Conservation (phyloP, 2,888 invertebrate genomes). For the Baronia brevicornis region DNA sequence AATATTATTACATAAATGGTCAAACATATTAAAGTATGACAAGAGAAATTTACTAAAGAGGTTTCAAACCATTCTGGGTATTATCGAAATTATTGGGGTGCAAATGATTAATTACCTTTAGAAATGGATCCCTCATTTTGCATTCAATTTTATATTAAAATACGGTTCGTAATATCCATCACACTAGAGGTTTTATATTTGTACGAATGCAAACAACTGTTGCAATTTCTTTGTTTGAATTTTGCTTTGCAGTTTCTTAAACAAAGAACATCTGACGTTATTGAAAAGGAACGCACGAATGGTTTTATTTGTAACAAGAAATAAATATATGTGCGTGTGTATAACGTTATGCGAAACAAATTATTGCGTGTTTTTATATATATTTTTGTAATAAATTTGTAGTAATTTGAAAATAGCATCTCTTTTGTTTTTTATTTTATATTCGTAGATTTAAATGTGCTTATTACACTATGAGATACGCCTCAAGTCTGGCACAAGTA, state of each 20-base stretch:
- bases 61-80: conserved; percentile 36
- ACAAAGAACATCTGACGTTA: no score
- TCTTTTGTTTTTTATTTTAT: not conserved
- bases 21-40: conserved; percentile 24
- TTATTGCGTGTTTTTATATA: not conserved
- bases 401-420: not conserved
- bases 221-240: no score
- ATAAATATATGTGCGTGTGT: no score
- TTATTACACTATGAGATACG: no score
- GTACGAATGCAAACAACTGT: no score
- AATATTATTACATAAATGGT: conserved; percentile 17
- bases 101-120: conserved; percentile 37
- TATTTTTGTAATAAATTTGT: not conserved
- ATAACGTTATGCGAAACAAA: no score
- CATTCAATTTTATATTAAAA: conserved; percentile 18
- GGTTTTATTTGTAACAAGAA: no score
- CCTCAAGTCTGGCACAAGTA: no score
- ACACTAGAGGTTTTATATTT: no score
- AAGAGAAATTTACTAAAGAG: conserved; percentile 29
- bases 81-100: conserved; percentile 29
- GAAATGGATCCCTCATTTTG: conserved; percentile 18
- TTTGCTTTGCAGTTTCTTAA: no score
- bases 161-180: no score
- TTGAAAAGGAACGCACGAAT: no score
- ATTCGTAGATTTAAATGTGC: not conserved